Evolutionary conservation across 1,140 invertebrate species (phyloP).

Genomic region (Heliconius himera): DNA sequence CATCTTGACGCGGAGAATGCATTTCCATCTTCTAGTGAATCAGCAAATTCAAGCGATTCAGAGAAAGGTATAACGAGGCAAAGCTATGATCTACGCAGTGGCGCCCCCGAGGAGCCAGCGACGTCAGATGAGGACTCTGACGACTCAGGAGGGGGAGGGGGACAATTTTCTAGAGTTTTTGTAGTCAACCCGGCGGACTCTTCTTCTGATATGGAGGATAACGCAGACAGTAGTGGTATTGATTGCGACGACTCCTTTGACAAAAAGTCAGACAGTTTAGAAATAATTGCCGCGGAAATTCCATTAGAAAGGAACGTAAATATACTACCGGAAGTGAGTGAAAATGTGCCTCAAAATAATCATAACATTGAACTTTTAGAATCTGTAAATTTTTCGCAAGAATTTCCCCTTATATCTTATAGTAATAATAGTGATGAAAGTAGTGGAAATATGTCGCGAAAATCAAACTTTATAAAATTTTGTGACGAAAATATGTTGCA

Average conservation of each 20-base stretch:
- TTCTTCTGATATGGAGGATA: slow-evolving; percentile 84
- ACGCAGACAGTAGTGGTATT: slow-evolving; percentile 78
- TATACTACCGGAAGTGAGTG: slow-evolving; percentile 45
- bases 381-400: slow-evolving; percentile 65
- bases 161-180: slow-evolving; percentile 87
- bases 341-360: slow-evolving; percentile 48
- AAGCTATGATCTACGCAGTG: slow-evolving; percentile 79
- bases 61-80: slow-evolving; percentile 73
- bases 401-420: slow-evolving; percentile 61
- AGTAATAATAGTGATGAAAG: slow-evolving; percentile 49
- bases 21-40: slow-evolving; percentile 80
- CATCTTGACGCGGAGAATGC: slow-evolving; percentile 82
- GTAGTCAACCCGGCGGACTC: slow-evolving; percentile 87
- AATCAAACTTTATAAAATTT: slow-evolving; percentile 64
- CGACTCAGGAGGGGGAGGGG: slow-evolving; percentile 85
- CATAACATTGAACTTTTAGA: slow-evolving; percentile 66
- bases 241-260: slow-evolving; percentile 78
- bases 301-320: slow-evolving; percentile 58
- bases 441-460: slow-evolving; percentile 46
- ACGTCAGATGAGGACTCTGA: slow-evolving; percentile 85
- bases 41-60: slow-evolving; percentile 79
- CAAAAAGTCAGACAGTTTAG: slow-evolving; percentile 72
- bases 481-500: slow-evolving; percentile 74
- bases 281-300: slow-evolving; percentile 64
- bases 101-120: slow-evolving; percentile 73